Evolutionary conservation across 2,113 vertebrate species (phyloP).

Genomic region (Meriones unguiculatus): DNA sequence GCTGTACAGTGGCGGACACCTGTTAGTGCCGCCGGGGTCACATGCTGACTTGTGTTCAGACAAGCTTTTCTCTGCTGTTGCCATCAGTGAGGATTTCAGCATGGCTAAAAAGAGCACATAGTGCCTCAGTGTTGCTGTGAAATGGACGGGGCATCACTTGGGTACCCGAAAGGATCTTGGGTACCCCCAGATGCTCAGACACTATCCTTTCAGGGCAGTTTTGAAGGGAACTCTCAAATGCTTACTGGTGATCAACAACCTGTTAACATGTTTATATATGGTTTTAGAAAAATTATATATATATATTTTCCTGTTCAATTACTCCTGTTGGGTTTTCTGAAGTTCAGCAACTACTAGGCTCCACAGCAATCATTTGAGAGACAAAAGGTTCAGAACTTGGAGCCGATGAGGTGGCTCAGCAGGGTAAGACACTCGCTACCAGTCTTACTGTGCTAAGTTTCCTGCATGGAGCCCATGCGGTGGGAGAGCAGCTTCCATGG

Average conservation of each 20-base stretch:
- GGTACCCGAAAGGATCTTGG: background rate
- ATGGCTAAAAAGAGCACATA: constrained; percentile 14
- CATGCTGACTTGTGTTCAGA: background rate
- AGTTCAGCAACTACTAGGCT: background rate
- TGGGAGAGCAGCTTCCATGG: background rate
- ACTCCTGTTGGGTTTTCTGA: constrained; percentile 5
- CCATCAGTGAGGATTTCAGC: background rate
- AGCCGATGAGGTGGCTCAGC: background rate
- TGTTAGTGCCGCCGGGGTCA: background rate
- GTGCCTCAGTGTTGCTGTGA: background rate
- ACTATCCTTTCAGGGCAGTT: constrained; percentile 8
- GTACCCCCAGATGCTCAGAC: background rate
- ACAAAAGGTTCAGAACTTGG: constrained; percentile 18
- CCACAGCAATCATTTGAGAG: background rate
- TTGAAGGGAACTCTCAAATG: constrained; percentile 50
- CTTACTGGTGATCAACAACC: background rate
- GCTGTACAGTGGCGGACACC: background rate
- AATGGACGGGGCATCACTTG: background rate
- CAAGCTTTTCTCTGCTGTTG: background rate
- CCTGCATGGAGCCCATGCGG: background rate
- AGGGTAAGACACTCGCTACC: background rate
- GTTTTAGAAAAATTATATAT: constrained; percentile 19
- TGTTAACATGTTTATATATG: constrained; percentile 34
- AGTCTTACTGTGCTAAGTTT: background rate
- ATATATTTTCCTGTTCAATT: background rate